These are phyloP conservation scores for Drosophila triauraria DNA, from an alignment of 1,140 invertebrate species.

Conservation along the genomic window DNA sequence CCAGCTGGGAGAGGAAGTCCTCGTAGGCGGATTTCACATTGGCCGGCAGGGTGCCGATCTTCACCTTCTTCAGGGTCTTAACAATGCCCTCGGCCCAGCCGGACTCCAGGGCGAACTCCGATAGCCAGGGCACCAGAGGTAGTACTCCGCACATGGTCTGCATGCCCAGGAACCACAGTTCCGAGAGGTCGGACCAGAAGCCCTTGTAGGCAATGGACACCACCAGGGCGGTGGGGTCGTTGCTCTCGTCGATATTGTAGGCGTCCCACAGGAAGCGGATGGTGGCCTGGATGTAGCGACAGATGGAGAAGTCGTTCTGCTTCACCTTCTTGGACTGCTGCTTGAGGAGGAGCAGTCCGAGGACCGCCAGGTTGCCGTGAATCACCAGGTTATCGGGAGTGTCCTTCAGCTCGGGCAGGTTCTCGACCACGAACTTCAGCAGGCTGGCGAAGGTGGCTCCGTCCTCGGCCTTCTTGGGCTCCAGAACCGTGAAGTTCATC, in stretches of 20 bases:
- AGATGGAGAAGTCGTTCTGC: constrained; percentile 94
- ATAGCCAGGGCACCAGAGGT: constrained; percentile 93
- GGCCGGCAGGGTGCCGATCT: constrained; percentile 91
- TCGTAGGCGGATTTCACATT: constrained; percentile 95
- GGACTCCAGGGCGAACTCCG: constrained; percentile 95
- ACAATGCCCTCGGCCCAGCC: constrained; percentile 96
- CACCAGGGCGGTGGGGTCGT: constrained; percentile 91
- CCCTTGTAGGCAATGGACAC: constrained; percentile 94
- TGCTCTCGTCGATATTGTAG: constrained; percentile 94
- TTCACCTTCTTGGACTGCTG: constrained; percentile 92
- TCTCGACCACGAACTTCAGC: constrained; percentile 94
- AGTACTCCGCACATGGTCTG: constrained; percentile 94
- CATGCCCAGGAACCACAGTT: constrained; percentile 97
- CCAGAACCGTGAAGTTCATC: constrained; percentile 96
- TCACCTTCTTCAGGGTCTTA: constrained; percentile 92
- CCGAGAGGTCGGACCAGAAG: constrained; percentile 94
- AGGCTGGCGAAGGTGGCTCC: constrained; percentile 91
- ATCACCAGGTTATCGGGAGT: constrained; percentile 93
- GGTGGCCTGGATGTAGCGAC: constrained; percentile 93
- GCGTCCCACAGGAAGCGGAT: constrained; percentile 97
- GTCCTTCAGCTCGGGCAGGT: constrained; percentile 93
- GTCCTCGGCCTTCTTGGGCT: constrained; percentile 92
- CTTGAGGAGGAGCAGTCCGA: constrained; percentile 93
- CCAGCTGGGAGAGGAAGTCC: constrained; percentile 93
- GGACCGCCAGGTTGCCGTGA: constrained; percentile 92